Conservation (phyloP, 2,113 vertebrate genomes). For the Kryptolebias marmoratus region DNA sequence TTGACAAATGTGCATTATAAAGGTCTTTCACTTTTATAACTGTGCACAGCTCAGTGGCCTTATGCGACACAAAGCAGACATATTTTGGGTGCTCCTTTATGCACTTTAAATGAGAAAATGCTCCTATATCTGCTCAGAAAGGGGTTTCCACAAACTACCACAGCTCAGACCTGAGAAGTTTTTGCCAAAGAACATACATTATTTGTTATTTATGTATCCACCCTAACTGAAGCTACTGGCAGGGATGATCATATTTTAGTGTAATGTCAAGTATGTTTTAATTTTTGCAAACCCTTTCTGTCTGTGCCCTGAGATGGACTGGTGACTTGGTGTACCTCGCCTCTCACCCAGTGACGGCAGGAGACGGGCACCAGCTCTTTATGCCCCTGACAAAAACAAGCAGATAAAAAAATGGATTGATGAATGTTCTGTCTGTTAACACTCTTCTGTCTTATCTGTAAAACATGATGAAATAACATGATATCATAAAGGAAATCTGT, state of each 20-base stretch:
- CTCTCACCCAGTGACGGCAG: no score
- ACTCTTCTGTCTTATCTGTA: slow-evolving; percentile 10
- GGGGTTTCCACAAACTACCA: neutral
- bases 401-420: no score
- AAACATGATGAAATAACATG: neutral
- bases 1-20: neutral
- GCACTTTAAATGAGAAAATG: slow-evolving; percentile 11
- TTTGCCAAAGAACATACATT: slow-evolving; percentile 18
- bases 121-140: no score
- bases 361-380: no score
- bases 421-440: neutral
- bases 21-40: slow-evolving; percentile 3
- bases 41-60: slow-evolving; percentile 10
- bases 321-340: no score
- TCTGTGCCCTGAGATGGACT: no score
- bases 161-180: slow-evolving; percentile 4
- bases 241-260: neutral
- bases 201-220: neutral
- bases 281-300: neutral
- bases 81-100: neutral
- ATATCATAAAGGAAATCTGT: neutral
- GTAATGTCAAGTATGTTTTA: neutral
- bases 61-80: neutral
- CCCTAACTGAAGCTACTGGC: slow-evolving; percentile 7
- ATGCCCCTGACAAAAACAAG: no score